Base-by-base conservation (phyloP, 2,113 vertebrate genomes). In the Stomatorhinus ivindoensis region DNA sequence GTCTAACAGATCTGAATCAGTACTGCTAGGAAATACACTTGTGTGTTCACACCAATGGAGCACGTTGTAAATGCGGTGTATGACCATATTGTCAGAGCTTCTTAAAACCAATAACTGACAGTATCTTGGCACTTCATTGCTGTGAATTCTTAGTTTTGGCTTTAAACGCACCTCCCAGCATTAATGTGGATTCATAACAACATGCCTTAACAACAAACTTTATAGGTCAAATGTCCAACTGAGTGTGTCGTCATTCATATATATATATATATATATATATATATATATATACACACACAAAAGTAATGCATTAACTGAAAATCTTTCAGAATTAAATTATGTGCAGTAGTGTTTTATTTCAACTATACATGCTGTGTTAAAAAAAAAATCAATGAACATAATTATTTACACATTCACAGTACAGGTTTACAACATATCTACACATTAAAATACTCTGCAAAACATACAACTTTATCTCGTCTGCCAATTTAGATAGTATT, bases 361-460 rank as follows among this genome's bases (percentile, higher is more conserved):
- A 96, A 97, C 97, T 98, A 97, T 99, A 99, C 98, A 99, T 99
- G 98, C 98, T 93, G 97, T 98, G 98, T 99, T 98, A 99, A 98
- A 99, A 97, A 97, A 89, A 97, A 88, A 93, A 93, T 95, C 96
- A 97, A 97, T 96, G 96, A 96, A 95, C 94, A 94, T 96, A 93
- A 97, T 96, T 99, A 99, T 99, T 98, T 99, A 99, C 98, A 99
- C 97, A 96, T 98, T 98, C 98, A 99, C 98, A 99, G 97, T 98
- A 99, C 98, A 98, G 96, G 96, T 98, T 97, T 98, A 97, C 96
- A 98, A 97, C 96, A 95, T 98, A 97, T 97, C 97, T 98, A 99
- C 97, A 98, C 96, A 96, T 97, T 98, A 96, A 98, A 97, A 98
- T 96, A 98, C 97, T 97, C 97, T 97, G 97, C 95, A 96, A 96